Percentiles rank a stretch among this genome's conserved stretches.
Conservation (phyloP, 2,797 vertebrate species). For the Typhlichthys subterraneus region DNA sequence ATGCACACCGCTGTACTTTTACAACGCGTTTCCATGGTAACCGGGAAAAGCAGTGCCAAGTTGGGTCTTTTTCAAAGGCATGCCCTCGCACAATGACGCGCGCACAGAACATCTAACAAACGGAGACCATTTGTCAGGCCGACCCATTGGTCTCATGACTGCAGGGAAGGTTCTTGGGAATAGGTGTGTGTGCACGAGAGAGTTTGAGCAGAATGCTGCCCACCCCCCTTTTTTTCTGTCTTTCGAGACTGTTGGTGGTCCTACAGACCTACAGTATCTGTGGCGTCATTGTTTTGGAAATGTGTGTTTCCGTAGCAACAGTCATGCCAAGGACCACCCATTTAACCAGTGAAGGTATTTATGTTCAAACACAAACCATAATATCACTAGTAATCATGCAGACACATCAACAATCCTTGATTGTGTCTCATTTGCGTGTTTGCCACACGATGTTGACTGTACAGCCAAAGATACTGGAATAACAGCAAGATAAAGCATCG, state of each 20-base stretch:
- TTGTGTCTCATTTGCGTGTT: too few species aligned
- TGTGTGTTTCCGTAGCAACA: background rate
- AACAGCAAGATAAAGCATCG: too few species aligned
- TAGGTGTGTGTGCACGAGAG: background rate
- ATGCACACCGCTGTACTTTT: conserved; percentile 22
- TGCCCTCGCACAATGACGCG: background rate
- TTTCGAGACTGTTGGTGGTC: background rate
- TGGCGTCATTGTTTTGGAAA: background rate
- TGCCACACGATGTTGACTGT: too few species aligned
- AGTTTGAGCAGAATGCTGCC: conserved; percentile 1
- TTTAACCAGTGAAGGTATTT: background rate
- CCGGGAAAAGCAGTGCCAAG: conserved; percentile 24
- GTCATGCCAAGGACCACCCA: background rate
- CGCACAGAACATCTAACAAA: conserved; percentile 6
- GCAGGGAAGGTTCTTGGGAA: background rate
- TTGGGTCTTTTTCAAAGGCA: conserved; percentile 14
- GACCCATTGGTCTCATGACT: background rate
- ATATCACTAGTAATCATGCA: background rate
- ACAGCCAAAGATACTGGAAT: too few species aligned
- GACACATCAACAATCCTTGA: too few species aligned
- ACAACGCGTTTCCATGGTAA: conserved; percentile 62
- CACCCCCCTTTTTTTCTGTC: background rate
- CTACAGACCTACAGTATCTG: background rate
- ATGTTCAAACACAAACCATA: background rate
- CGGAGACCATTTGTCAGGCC: conserved; percentile 14